Conservation (phyloP, 2,888 invertebrate genomes). For the Metopia argyrocephala region DNA sequence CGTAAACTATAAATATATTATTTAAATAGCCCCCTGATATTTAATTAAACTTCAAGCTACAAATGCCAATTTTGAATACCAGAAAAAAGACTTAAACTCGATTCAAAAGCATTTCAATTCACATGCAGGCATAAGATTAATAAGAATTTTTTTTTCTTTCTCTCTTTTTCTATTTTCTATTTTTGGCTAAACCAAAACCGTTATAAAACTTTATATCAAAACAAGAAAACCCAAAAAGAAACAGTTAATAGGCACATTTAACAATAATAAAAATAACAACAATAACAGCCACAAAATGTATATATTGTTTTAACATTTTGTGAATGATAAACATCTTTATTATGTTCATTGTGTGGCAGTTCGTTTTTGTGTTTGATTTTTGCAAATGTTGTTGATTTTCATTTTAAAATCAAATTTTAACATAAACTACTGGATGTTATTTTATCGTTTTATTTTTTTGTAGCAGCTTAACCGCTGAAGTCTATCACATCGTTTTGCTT, state of each 20-base stretch:
- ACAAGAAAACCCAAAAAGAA: too few species aligned
- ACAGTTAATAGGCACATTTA: constrained; percentile 42
- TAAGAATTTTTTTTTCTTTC: constrained; percentile 21
- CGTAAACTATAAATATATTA: constrained; percentile 44
- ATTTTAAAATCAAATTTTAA: constrained; percentile 46
- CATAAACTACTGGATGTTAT: constrained; percentile 49
- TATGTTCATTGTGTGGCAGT: constrained; percentile 30
- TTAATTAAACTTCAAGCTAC: constrained; percentile 41
- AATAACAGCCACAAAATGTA: constrained; percentile 11
- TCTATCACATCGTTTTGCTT: constrained; percentile 9
- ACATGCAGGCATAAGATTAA: constrained; percentile 36
- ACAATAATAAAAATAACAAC: constrained; percentile 18
- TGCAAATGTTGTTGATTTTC: constrained; percentile 28
- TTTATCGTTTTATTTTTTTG: constrained; percentile 22
- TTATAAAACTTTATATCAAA: constrained; percentile 32
- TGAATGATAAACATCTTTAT: constrained; percentile 59
- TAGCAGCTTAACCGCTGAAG: too few species aligned
- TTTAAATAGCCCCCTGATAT: constrained; percentile 52
- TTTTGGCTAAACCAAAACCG: constrained; percentile 3
- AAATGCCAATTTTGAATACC: constrained; percentile 29
- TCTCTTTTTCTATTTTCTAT: background rate
- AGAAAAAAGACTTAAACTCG: background rate
- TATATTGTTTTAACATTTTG: constrained; percentile 63
- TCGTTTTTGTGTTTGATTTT: constrained; percentile 11
- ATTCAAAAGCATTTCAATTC: constrained; percentile 28